Evolutionary conservation across 2,797 vertebrate species (phyloP).

Genomic region (Pipistrellus pipistrellus): DNA sequence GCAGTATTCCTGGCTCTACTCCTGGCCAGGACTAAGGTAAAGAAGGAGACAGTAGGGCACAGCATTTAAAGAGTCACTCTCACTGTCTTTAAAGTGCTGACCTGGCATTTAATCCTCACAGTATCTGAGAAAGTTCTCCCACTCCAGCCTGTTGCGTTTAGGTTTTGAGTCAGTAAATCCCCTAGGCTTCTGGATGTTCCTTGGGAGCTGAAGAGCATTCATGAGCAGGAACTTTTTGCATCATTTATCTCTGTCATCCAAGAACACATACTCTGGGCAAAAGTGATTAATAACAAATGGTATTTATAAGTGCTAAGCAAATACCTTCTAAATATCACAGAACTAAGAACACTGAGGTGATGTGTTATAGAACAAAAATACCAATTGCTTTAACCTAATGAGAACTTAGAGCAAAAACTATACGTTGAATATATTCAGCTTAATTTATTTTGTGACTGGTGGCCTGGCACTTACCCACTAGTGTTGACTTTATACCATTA

Average conservation of each 20-base stretch:
- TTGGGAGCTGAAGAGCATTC: conserved; percentile 1
- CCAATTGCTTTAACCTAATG: neutral
- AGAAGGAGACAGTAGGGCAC: neutral
- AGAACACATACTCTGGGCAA: neutral
- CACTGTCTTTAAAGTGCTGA: neutral
- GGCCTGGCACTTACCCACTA: neutral
- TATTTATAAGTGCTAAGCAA: conserved; percentile 19
- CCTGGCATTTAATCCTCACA: neutral
- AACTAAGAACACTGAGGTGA: neutral
- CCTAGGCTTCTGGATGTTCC: neutral
- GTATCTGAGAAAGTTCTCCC: neutral
- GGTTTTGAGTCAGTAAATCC: conserved; percentile 10
- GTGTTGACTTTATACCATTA: neutral
- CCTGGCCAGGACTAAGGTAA: neutral
- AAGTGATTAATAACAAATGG: conserved; percentile 46
- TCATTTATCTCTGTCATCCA: neutral
- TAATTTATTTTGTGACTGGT: conserved; percentile 44
- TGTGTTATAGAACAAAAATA: neutral
- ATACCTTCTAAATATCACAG: neutral
- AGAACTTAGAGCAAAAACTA: neutral
- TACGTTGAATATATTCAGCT: neutral
- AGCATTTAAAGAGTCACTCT: conserved; percentile 22
- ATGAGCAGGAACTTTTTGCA: conserved; percentile 10
- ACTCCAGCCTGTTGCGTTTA: neutral
- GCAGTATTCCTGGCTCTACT: neutral